A percentile compares a stretch with the other conserved stretches of the same genome.
These are phyloP conservation scores for Tapirus indicus DNA, from an alignment of 2,797 vertebrate species.

Conservation along the genomic window DNA sequence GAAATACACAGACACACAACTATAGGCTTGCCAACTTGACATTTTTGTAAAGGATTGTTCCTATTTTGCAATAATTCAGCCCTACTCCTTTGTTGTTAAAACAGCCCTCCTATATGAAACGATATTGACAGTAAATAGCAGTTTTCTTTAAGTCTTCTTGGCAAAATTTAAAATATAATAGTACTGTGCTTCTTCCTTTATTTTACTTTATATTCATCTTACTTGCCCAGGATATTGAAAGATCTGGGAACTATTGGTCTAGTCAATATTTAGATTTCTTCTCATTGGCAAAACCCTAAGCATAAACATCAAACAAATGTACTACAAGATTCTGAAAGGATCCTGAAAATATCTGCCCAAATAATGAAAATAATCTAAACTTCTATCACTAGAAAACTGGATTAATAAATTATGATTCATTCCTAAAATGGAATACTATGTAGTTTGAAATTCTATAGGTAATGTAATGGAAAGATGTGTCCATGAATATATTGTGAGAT, in stretches of 20 bases:
- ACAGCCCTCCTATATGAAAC: not conserved
- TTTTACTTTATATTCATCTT: not conserved
- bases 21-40: not conserved
- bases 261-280: slow-evolving; percentile 14
- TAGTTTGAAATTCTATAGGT: not conserved
- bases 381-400: not conserved
- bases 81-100: not conserved
- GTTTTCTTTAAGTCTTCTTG: slow-evolving; percentile 11
- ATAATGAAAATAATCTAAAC: slow-evolving; percentile 5
- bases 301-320: not conserved
- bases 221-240: not conserved
- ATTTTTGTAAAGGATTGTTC: slow-evolving; percentile 1
- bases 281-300: not conserved
- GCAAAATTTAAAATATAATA: slow-evolving; percentile 35
- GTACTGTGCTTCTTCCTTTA: not conserved
- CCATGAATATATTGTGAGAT: not conserved
- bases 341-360: not conserved
- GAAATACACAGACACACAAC: not conserved
- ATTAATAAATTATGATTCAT: not conserved
- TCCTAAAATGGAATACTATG: not conserved
- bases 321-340: not conserved
- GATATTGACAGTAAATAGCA: not conserved
- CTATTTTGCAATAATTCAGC: not conserved
- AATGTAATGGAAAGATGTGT: not conserved
- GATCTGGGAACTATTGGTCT: not conserved